Percentiles rank a stretch among this genome's conserved stretches.
Conservation (phyloP, 2,113 vertebrate genomes). For the Illadopsis cleaveri region DNA sequence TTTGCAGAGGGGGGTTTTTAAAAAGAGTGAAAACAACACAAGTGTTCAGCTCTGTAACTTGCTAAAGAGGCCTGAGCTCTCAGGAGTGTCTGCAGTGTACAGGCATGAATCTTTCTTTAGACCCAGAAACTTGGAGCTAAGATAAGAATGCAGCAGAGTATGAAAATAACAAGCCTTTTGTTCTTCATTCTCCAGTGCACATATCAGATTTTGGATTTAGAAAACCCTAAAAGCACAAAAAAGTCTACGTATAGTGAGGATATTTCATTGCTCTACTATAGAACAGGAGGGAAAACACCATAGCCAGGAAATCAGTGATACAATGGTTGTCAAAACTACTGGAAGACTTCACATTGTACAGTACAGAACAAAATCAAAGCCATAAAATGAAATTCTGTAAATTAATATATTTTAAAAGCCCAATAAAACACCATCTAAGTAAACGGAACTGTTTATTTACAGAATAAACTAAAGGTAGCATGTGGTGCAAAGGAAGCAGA, state of each 20-base stretch:
- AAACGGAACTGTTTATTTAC: not conserved
- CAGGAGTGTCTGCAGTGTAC: not conserved
- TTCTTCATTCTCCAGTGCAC: conserved; percentile 60
- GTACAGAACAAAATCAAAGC: not conserved
- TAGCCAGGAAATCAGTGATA: not conserved
- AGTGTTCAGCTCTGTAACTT: not conserved
- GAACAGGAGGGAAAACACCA: not conserved
- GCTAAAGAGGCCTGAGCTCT: not conserved
- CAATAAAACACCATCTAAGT: not conserved
- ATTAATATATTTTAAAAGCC: fast-evolving
- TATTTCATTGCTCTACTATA: not conserved
- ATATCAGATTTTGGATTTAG: conserved; percentile 49
- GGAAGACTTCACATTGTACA: not conserved
- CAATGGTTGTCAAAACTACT: not conserved
- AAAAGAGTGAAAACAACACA: not conserved
- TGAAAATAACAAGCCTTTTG: conserved; percentile 78
- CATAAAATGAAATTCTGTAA: not conserved
- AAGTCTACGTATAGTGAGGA: not conserved
- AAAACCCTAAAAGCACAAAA: conserved; percentile 31
- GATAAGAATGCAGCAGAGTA: conserved; percentile 63
- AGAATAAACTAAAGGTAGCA: not conserved
- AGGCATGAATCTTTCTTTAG: not conserved
- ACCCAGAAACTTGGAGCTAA: conserved; percentile 58
- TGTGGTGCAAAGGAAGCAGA: not conserved
- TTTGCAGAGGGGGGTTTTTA: not conserved